Conservation (phyloP, 53 echinoderm and acorn worm genomes). For the Echinometra lucunter region DNA sequence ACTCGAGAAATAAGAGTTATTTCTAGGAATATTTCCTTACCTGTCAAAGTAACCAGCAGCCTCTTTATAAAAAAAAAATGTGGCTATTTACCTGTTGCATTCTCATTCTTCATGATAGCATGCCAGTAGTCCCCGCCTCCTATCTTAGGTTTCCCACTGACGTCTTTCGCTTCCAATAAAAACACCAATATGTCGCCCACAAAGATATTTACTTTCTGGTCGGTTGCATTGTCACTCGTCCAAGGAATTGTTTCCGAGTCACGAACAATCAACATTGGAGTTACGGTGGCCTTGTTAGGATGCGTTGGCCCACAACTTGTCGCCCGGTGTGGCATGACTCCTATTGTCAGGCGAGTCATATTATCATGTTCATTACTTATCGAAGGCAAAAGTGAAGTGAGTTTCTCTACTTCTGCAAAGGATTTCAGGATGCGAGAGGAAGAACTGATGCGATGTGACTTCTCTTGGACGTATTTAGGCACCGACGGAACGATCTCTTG, state of each 20-base stretch:
- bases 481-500: no score
- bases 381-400: no score
- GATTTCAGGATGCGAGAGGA: no score
- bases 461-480: no score
- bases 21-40: no score
- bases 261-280: background rate
- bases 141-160: background rate
- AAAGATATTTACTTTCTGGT: background rate
- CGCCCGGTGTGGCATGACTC: background rate
- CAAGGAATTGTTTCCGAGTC: background rate
- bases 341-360: no score
- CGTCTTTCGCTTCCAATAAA: conserved; percentile 2
- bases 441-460: no score
- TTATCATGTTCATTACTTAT: no score
- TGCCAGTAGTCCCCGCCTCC: background rate
- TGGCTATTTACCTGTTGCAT: background rate
- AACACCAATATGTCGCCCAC: background rate
- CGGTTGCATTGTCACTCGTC: background rate
- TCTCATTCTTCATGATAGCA: background rate
- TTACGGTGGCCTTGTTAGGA: background rate
- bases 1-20: no score
- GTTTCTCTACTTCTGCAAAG: no score
- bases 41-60: no score
- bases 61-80: no score
- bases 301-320: background rate